A percentile compares a stretch with the other conserved stretches of the same genome.
Conservation (phyloP, 2,797 vertebrate genomes). For the Brotula barbata region DNA sequence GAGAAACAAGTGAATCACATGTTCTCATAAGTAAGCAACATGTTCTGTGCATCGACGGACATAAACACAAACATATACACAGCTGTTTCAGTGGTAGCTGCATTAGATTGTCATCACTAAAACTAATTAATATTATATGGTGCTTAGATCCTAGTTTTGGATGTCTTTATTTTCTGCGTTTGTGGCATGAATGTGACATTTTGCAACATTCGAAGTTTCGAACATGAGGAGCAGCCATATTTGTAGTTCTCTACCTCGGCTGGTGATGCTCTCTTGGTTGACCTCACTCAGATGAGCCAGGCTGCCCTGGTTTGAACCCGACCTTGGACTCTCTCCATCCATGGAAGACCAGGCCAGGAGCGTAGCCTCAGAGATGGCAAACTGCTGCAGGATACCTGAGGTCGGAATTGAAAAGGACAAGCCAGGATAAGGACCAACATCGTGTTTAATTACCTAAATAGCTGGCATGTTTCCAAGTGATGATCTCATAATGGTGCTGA, state of each 20-base stretch:
- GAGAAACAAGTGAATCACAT: slow-evolving; percentile 47
- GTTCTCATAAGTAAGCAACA: slow-evolving; percentile 58
- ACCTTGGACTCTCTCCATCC: slow-evolving; percentile 94
- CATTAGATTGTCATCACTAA: too few relatives aligned
- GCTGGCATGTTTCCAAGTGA: slow-evolving; percentile 23
- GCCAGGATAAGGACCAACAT: slow-evolving; percentile 8
- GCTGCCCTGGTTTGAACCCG: slow-evolving; percentile 93
- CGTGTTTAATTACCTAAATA: slow-evolving; percentile 16
- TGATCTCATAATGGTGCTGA: slow-evolving; percentile 32
- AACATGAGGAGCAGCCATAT: not conserved
- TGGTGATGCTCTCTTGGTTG: slow-evolving; percentile 92
- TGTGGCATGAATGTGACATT: too few relatives aligned
- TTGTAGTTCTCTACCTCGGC: slow-evolving; percentile 75
- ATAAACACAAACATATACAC: slow-evolving; percentile 14
- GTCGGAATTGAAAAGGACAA: slow-evolving; percentile 41
- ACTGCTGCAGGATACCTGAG: slow-evolving; percentile 94
- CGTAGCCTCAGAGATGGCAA: slow-evolving; percentile 96
- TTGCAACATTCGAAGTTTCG: too few relatives aligned
- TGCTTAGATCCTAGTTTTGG: not conserved
- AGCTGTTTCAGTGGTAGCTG: slow-evolving; percentile 8
- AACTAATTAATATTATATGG: too few relatives aligned
- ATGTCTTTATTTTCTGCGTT: too few relatives aligned
- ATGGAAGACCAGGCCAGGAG: slow-evolving; percentile 97
- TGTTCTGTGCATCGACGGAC: slow-evolving; percentile 28
- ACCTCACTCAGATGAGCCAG: slow-evolving; percentile 88